Evolutionary conservation across 2,797 vertebrate species (phyloP), one percentile per base, ranked within the genome.

Genomic region (Xiphophorus birchmanni): DNA sequence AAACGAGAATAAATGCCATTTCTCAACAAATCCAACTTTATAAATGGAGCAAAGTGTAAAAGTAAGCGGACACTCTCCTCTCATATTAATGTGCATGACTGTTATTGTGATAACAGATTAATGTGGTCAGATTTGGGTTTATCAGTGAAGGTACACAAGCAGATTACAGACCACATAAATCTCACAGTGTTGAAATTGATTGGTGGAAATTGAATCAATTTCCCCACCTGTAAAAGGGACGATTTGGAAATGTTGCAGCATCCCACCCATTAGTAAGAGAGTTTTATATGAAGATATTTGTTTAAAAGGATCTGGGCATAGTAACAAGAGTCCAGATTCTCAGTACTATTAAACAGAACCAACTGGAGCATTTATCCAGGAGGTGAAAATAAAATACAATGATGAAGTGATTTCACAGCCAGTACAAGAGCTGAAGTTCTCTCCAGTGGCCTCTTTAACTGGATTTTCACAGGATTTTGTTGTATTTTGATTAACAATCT

Each of bases 401-500:
- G 21, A 47, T 52, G 78, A 81, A 69, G 81, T 0, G 69, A 79
- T 74, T 88, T 86, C 60, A 71, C 78, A 80, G 47, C 42, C 10
- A 56, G 32, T 69, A 81, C 78, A 85, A 80, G 82, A 79, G 56
- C 86, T 78, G 37, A 82, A 72, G 54, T 82, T 87, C 84, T 78
- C 78, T 83, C 82, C 80, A 83, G 86, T 80, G 86, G 65, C 88
- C 82, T 82, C 77, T 75, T 65, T 77, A 80, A 89, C 86, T 84
- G 74, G 79, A 84, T 89, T 90, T 88, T 84, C 83, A 85, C 82
- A 76, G 81, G 81, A 82, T 84, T 71, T 75, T 73, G 78, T 88
- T 84, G 84, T 86, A 87, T 91, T 93, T 86, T 91, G 89, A 93
- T 91, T 86, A 91, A 94, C 89, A 88, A 75, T 80, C 78, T 83